Evolutionary conservation across 2,888 invertebrate species (phyloP).

Genomic region (Eristalis pertinax): DNA sequence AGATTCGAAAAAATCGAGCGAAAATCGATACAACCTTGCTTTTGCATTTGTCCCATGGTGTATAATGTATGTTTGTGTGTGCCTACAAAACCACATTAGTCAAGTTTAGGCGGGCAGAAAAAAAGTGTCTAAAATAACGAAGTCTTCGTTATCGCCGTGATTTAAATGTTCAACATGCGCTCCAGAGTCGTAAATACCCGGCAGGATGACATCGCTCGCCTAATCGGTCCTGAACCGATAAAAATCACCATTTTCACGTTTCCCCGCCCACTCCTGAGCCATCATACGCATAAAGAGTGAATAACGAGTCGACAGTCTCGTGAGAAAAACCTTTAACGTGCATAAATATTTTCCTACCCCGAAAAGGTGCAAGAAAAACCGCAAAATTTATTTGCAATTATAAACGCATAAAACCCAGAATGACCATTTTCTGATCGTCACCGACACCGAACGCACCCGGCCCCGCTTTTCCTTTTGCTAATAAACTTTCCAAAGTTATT

Average conservation of each 20-base stretch:
- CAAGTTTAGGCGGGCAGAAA: neutral
- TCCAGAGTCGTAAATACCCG: conserved; percentile 20
- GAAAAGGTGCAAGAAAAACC: conserved; percentile 36
- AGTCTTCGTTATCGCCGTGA: neutral
- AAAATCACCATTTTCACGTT: conserved; percentile 1
- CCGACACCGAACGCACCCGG: conserved; percentile 34
- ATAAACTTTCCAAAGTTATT: conserved; percentile 64
- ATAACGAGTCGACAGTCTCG: conserved; percentile 25
- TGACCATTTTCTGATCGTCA: conserved; percentile 50
- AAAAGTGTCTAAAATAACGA: neutral
- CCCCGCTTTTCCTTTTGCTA: conserved; percentile 23
- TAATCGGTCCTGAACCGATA: conserved; percentile 21
- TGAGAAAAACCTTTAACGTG: neutral
- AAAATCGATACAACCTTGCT: no score
- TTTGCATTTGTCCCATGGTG: neutral
- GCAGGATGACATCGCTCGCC: conserved; percentile 2
- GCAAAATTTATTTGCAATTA: conserved; percentile 67
- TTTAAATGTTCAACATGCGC: conserved; percentile 23
- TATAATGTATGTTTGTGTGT: neutral
- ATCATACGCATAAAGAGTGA: conserved; percentile 35
- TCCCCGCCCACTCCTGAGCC: neutral
- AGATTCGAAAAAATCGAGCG: no score
- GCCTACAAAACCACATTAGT: neutral
- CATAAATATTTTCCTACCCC: neutral
- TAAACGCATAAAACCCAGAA: conserved; percentile 61